Evolutionary conservation across 2,888 invertebrate species (phyloP), one percentile per base, ranked within the genome.

Genomic region (Tanypteryx hageni): DNA sequence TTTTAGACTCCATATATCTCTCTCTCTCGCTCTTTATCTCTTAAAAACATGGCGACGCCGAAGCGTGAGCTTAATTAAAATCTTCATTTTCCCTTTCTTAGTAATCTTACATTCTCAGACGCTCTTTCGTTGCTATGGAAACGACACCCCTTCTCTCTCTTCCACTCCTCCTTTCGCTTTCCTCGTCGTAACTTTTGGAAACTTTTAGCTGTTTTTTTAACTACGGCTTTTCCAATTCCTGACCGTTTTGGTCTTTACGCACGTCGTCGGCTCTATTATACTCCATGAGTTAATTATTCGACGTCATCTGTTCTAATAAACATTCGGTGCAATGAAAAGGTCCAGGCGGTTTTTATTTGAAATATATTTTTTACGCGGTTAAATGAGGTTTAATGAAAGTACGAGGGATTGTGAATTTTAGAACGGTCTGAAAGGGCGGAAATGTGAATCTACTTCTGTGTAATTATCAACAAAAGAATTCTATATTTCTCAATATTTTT

Each of bases 41-140:
- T 27, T 27, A 18, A n/a, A 68, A 68, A 18, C 68, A 22, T 44
- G 76, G 76, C 22, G 22, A 27, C 8, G 76, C 76, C 22, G 27
- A 27, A 76, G 76, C 76, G 76, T 27, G 76, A 27, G 76, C 76
- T 76, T 76, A 76, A 76, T 76, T 76, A 76, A 76, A 76, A 76
- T 76, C 76, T 76, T 76, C 22, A 76, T 76, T 76, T 22, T 27
- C 27, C 76, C 27, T 76, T 76, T 22, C 76, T 76, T 76, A 76
- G 22, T 76, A 76, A 76, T 76, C 76, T 76, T 27, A 22, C 76
- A 76, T 76, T 76, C 76, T 76, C 22, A 76, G 76, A 76, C 76
- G 76, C 76, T 10, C 14, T 27, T 22, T 27, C 76, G 76, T 76
- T 76, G 76, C 27, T 4, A 13, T 76, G 76, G 22, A 76, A 76